Conservation (phyloP, 2,888 invertebrate species). For the Arge pagana region DNA sequence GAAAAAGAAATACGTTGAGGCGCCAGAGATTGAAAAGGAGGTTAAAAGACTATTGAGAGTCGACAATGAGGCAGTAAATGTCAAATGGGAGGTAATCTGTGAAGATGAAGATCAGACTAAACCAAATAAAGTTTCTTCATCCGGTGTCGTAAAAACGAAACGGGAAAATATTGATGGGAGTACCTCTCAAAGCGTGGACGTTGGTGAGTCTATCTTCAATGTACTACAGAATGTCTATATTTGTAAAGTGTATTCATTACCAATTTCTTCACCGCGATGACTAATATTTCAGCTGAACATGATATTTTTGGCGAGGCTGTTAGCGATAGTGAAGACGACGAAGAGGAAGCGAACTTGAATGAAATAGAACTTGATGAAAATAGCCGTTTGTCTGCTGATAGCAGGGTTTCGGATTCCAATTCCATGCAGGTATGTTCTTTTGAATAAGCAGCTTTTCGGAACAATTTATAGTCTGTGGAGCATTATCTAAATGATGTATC, state of each 20-base stretch:
- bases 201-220: conserved; percentile 48
- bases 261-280: too few species aligned
- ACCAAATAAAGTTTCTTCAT: conserved; percentile 53
- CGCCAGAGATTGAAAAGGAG: conserved; percentile 98
- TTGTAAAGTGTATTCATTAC: not conserved
- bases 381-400: conserved; percentile 75
- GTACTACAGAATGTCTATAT: not conserved
- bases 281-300: conserved; percentile 66
- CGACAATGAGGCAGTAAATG: conserved; percentile 90
- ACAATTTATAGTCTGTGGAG: not conserved
- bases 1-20: conserved; percentile 96
- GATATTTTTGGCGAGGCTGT: conserved; percentile 93
- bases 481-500: not conserved
- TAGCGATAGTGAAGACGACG: conserved; percentile 88
- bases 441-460: conserved; percentile 37
- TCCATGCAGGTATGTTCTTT: conserved; percentile 61
- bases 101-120: conserved; percentile 77
- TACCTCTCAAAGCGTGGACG: conserved; percentile 58
- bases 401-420: conserved; percentile 73
- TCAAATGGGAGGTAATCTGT: conserved; percentile 87
- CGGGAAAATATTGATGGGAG: conserved; percentile 51
- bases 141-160: conserved; percentile 51
- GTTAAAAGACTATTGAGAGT: conserved; percentile 88
- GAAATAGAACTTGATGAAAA: conserved; percentile 80
- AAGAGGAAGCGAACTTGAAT: conserved; percentile 70